Base-by-base conservation (phyloP, 1,140 invertebrate genomes). In the Brachionus plicatilis region DNA sequence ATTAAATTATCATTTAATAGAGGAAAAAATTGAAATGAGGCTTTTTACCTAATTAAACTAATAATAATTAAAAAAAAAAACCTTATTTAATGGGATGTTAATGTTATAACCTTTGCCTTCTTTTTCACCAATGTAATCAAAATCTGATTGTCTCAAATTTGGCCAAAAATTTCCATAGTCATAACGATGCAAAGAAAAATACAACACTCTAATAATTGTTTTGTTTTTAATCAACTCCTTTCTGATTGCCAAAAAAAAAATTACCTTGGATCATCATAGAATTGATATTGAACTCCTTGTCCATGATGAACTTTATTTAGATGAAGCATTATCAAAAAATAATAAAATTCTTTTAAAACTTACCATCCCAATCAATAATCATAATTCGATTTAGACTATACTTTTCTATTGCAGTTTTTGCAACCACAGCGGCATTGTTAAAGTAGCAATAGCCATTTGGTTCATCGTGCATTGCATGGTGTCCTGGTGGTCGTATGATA, bases 181-280 rank as follows among this genome's bases (percentile, higher is more conserved):
- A 89, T 95, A 99, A 2, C 96, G 95, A 91, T 99, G 97, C 85
- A 98, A 95, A 0, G 97, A 99, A 90, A 99, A 96, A 88, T 98
- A 98, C 8, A 98, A 90, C 33, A 99, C 96, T 87, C 95, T 95
- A 87, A 86, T 91, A 90, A 20, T 43, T 78, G 45, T 20, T 0
- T 12, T 12, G 3, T 2, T 41, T 24, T 24, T 17, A 65, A 37
- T 53, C 11, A 8, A 50, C 20, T 9, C 0, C 33, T 37, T 37
- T 37, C 7, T 37, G 6, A 37, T 6, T 6, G 33, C 6, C 6
- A 6, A 37, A 37, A 37, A 37, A 37, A 37, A 37, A 37, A 37
- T 37, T 33, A 95, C 94, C 94, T 92, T 65, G 94, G 92, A 91
- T 97, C 94, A 85, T 96, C 91, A 88, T 98, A 98, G 90, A 99